Base-by-base conservation (phyloP, 2,888 invertebrate species). In the Tortrix viridana region DNA sequence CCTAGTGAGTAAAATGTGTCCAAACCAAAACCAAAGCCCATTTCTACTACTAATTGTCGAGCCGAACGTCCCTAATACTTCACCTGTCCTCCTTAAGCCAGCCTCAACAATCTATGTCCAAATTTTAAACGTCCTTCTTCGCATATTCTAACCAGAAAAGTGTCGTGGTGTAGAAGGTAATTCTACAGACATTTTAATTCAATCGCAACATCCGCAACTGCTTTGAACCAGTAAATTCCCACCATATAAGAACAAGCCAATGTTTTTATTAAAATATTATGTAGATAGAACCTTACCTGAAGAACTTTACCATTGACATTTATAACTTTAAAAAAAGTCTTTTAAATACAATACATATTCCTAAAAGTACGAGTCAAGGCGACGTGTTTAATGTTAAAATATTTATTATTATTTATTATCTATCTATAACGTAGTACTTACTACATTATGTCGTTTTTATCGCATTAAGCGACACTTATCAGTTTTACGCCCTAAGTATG, bases 171-270 rank as follows among this genome's bases (percentile, higher is more conserved):
- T 7, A 14, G 26, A 41, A 22, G 43, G 32, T 49, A 18, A 20
- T 32, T 50, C 50, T 56, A 46, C 46, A 50, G 52, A 57, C 46
- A 23, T 50, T 22, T 50, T 58, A n/a, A n/a, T 32, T 41, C 5
- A 20, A 23, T 41, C n/a, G 41, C n/a, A 5, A 26, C 26, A 5
- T 26, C 4, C 26, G 6, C 6, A 41, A 32, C 32, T 32, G 9
- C 9, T 32, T 32, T 32, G 32, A 32, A 32, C 32, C 12, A 32
- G 4, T 22, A 22, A 32, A 32, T 2, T 32, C 32, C 32, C 32
- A 32, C 32, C 32, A 32, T 14, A n/a, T 7, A 46, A 7, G 7
- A 22, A 22, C 14, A 14, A 46, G 9, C 6, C 22, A 47, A n/a
- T 1, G 20, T 5, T n/a, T 14, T 14, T 23, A 7, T 46, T 48